phyloP scores from a whole-genome alignment of 2,888 invertebrate species.

The Luffia ferchaultella region DNA sequence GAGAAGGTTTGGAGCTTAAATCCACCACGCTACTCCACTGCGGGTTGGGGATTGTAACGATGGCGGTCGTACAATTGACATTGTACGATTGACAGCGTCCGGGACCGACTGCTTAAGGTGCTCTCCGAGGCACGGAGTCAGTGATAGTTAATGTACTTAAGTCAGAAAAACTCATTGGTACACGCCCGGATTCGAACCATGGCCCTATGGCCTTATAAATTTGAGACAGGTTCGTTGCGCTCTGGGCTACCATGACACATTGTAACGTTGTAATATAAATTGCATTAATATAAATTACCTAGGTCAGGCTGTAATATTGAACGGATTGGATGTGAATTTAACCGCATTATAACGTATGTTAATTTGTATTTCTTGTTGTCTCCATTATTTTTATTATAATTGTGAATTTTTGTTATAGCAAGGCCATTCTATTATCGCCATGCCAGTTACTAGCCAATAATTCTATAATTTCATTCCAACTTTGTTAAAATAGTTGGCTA shows the following conservation, averaged over 20 bases:
- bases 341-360: slow-evolving; percentile 69
- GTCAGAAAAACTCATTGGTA: too few relatives aligned
- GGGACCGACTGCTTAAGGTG: too few relatives aligned
- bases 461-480: slow-evolving; percentile 77
- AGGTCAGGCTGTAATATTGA: neutral
- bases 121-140: too few relatives aligned
- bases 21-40: too few relatives aligned
- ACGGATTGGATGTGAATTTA: slow-evolving; percentile 62
- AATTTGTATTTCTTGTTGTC: slow-evolving; percentile 73
- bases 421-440: slow-evolving; percentile 67
- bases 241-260: neutral
- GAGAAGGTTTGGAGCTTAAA: too few relatives aligned
- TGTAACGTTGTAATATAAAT: neutral
- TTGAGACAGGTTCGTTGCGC: neutral
- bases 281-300: neutral
- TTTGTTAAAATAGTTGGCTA: slow-evolving; percentile 43
- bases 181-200: too few relatives aligned
- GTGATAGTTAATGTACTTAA: too few relatives aligned
- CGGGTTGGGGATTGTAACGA: too few relatives aligned
- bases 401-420: slow-evolving; percentile 49
- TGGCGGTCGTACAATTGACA: too few relatives aligned
- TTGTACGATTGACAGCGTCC: too few relatives aligned
- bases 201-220: neutral
- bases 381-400: slow-evolving; percentile 66
- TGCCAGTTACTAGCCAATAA: slow-evolving; percentile 66